Conservation (phyloP, 2,797 vertebrate genomes). For the Fratercula arctica region DNA sequence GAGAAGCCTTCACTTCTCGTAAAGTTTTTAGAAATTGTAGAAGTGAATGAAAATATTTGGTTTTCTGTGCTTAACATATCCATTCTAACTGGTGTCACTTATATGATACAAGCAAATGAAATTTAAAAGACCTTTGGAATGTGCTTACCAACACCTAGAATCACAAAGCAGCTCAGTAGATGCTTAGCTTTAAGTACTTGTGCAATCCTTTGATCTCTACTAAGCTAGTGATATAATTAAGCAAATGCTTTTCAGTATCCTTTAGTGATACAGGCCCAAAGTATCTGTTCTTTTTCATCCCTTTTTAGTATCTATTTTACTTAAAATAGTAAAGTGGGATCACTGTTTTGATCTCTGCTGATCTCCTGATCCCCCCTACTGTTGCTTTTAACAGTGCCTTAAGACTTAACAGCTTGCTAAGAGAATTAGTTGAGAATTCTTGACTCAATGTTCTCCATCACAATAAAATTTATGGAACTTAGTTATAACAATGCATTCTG, state of each 20-base stretch:
- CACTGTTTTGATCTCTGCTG: background rate
- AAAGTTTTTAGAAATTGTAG: background rate
- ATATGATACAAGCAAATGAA: background rate
- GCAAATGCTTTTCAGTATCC: background rate
- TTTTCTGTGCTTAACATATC: background rate
- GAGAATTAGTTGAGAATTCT: background rate
- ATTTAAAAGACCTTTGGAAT: background rate
- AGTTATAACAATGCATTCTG: background rate
- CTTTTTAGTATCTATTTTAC: background rate
- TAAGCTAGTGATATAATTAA: background rate
- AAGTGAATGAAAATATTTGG: background rate
- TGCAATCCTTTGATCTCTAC: background rate
- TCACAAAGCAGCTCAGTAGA: background rate
- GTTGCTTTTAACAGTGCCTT: background rate
- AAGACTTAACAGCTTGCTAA: background rate
- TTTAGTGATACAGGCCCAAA: background rate
- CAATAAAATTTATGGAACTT: background rate
- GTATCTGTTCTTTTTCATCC: background rate
- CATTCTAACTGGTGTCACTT: background rate
- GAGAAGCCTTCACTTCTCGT: background rate
- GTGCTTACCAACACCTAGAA: background rate
- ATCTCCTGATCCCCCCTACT: background rate
- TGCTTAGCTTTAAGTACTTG: background rate
- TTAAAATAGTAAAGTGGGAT: background rate
- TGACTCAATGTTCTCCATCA: background rate